A percentile compares a stretch with the other conserved stretches of the same genome.
phyloP scores from a whole-genome alignment of 2,797 vertebrate species.

The Fratercula arctica region DNA sequence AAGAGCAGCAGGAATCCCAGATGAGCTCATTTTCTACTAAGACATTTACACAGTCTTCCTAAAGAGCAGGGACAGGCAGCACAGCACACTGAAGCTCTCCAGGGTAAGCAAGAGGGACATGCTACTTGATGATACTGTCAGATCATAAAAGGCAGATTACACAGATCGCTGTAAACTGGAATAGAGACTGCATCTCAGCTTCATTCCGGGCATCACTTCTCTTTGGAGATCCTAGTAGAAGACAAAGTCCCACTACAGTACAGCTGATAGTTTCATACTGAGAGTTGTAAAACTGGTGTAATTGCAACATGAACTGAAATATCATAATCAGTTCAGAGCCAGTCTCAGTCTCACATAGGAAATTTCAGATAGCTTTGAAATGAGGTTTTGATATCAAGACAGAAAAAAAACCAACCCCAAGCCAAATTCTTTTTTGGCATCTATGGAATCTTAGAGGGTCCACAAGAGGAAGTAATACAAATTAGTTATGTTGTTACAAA shows the following conservation, averaged over 20 bases:
- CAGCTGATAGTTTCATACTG: neutral
- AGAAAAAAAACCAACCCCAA: neutral
- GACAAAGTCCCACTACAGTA: rapidly evolving
- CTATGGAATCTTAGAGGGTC: neutral
- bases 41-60: neutral
- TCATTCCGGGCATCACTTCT: neutral
- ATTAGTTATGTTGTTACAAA: neutral
- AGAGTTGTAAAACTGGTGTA: neutral
- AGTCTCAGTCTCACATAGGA: neutral
- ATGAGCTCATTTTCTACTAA: neutral
- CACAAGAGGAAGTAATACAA: neutral
- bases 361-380: neutral
- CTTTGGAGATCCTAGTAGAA: neutral
- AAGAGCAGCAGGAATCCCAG: neutral
- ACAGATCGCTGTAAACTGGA: neutral
- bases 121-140: neutral
- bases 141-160: neutral
- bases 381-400: neutral
- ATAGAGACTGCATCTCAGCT: neutral
- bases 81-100: neutral
- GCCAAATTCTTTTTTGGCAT: neutral
- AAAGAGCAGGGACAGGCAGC: neutral
- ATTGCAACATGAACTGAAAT: neutral
- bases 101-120: neutral
- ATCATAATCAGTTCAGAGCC: neutral